Evolutionary conservation across 2,113 vertebrate species (phyloP), one percentile per base, ranked within the genome.

Genomic region (Platanista minor): DNA sequence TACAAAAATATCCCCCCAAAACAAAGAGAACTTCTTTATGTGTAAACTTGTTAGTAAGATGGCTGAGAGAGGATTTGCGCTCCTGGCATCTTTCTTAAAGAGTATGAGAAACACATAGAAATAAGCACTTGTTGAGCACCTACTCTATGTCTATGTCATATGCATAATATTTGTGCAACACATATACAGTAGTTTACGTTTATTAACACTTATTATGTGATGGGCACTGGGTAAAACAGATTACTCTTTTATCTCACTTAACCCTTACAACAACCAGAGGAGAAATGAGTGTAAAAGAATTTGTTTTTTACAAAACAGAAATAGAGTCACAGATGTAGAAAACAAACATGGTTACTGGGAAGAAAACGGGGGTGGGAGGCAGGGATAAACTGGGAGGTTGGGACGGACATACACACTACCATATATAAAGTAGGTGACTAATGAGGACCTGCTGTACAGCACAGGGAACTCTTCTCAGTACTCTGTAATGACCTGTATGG

Each of bases 131-230:
- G 36, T 6, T 6, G 75, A 61, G 33, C 43, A 39, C 31, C 4
- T 18, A 6, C 46, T 41, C 3, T 31, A 41, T 17, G 61, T 41
- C 3, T 31, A 41, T 17, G 61, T 23, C 25, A 6, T 4, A 1
- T 9, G 6, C 5, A 8, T 20, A 27, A 12, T 67, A 0, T 27
- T 21, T 3, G 31, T 13, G 13, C 71, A 6, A 20, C 23, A 1
- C 2, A 1, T 1, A 4, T 6, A 3, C n/a, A 12, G 11, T 13
- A 6, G n/a, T 29, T 88, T 9, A 49, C 27, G 14, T 66, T 46
- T 25, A 23, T 77, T 41, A 46, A 18, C 13, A 29, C 43, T 20
- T 14, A 2, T 41, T 27, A 39, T 1, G 31, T n/a, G 77, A 49
- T 27, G 12, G 69, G 43, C 3, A 6, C 33, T 1, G 2, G 21